Percentiles rank a stretch among this genome's conserved stretches.
These are phyloP conservation scores for Marmota monax DNA, from an alignment of 2,113 vertebrate species.

Conservation along the genomic window DNA sequence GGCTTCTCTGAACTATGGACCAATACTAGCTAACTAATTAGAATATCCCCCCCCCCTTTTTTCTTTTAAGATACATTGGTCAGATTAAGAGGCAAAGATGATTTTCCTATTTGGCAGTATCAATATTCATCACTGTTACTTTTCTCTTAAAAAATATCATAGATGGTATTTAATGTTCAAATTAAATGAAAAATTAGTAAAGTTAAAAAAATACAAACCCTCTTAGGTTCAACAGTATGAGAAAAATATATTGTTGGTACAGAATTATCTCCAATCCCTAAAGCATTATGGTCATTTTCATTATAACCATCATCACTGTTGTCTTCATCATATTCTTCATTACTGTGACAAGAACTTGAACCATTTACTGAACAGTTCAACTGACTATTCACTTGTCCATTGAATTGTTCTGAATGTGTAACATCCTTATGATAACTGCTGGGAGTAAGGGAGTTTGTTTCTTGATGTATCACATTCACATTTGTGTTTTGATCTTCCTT, in stretches of 20 bases:
- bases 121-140: not conserved
- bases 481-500: slow-evolving; percentile 85
- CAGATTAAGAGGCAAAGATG: not conserved
- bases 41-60: too few relatives aligned
- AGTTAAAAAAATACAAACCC: slow-evolving; percentile 88
- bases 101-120: not conserved
- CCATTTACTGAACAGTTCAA: slow-evolving; percentile 70
- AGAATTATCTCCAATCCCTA: slow-evolving; percentile 81
- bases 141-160: not conserved
- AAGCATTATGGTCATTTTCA: slow-evolving; percentile 83
- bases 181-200: not conserved
- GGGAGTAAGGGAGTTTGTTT: slow-evolving; percentile 76
- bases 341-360: slow-evolving; percentile 69
- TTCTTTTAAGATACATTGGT: not conserved
- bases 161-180: not conserved
- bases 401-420: slow-evolving; percentile 71
- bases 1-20: not conserved
- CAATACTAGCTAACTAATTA: not conserved
- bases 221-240: slow-evolving; percentile 97
- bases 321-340: slow-evolving; percentile 80
- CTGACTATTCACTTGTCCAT: slow-evolving; percentile 80
- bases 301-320: slow-evolving; percentile 83
- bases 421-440: slow-evolving; percentile 67
- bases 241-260: slow-evolving; percentile 96
- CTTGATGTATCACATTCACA: not conserved